Evolutionary conservation across 2,888 invertebrate species (phyloP).

Genomic region (Brenthis hecate): DNA sequence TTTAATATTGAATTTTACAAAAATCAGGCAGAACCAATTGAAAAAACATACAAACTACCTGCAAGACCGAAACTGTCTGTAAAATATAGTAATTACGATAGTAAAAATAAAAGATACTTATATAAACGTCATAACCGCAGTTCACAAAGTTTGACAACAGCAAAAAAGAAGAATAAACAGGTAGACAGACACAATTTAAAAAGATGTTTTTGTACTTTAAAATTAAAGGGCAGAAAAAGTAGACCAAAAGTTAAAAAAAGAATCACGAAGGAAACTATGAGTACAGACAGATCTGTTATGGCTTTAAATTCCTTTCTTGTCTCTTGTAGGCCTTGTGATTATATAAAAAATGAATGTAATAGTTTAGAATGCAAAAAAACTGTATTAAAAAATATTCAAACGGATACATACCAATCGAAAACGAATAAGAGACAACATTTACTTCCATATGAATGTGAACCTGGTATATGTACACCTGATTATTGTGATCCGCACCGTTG

Average conservation of each 20-base stretch:
- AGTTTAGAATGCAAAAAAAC: conserved; percentile 22
- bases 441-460: conserved; percentile 50
- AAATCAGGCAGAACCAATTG: conserved; percentile 35
- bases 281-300: conserved; percentile 37
- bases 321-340: too few relatives aligned
- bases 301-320: conserved; percentile 19
- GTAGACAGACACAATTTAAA: conserved; percentile 43
- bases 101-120: conserved; percentile 13
- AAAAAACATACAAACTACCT: not conserved
- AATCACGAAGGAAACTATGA: conserved; percentile 12
- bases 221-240: conserved; percentile 42
- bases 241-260: conserved; percentile 27
- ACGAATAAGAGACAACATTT: conserved; percentile 30
- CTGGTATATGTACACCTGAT: conserved; percentile 48
- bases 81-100: conserved; percentile 9
- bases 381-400: conserved; percentile 13
- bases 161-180: conserved; percentile 23
- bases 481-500: conserved; percentile 50
- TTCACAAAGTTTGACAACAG: conserved; percentile 26
- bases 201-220: conserved; percentile 53
- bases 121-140: conserved; percentile 9
- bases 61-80: not conserved
- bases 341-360: conserved; percentile 12
- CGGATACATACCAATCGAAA: too few relatives aligned
- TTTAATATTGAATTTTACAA: conserved; percentile 52